Conservation (phyloP, 2,113 vertebrate genomes). For the Thymallus thymallus region DNA sequence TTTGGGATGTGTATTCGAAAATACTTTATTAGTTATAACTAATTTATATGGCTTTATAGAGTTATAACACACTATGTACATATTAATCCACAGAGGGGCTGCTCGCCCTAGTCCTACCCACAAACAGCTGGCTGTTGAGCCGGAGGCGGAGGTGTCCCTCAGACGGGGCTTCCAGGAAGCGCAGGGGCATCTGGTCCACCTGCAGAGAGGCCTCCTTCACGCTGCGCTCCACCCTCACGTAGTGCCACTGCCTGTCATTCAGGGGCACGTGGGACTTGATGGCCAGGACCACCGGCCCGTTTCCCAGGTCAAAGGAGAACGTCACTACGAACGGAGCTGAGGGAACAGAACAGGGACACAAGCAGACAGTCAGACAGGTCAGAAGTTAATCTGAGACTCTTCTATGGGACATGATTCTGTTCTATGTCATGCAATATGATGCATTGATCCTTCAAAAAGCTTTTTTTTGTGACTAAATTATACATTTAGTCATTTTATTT, state of each 20-base stretch:
- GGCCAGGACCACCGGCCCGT: slow-evolving; percentile 79
- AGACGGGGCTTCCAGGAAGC: slow-evolving; percentile 76
- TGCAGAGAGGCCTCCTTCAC: slow-evolving; percentile 90
- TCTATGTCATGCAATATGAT: slow-evolving; percentile 55
- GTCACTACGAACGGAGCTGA: slow-evolving; percentile 86
- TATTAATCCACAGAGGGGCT: not conserved
- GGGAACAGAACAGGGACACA: slow-evolving; percentile 23
- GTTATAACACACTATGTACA: not conserved
- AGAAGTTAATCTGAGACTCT: slow-evolving; percentile 36
- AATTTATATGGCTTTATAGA: not conserved
- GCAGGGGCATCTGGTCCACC: slow-evolving; percentile 86
- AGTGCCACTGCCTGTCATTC: slow-evolving; percentile 98
- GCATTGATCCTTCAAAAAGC: slow-evolving; percentile 23
- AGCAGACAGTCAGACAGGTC: not conserved
- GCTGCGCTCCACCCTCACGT: slow-evolving; percentile 84
- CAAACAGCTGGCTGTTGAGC: slow-evolving; percentile 90
- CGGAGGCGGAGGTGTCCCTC: slow-evolving; percentile 81
- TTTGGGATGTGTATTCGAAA: too few relatives aligned
- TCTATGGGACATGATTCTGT: slow-evolving; percentile 32
- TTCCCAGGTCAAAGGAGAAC: slow-evolving; percentile 90
- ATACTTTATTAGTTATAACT: not conserved
- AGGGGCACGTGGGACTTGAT: slow-evolving; percentile 83
- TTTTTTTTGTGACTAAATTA: too few relatives aligned
- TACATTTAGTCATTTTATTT: too few relatives aligned
- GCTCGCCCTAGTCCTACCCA: slow-evolving; percentile 77